Percentiles rank a stretch among this genome's conserved stretches.
Conservation (phyloP, 2,797 vertebrate species). For the Capromys pilorides region DNA sequence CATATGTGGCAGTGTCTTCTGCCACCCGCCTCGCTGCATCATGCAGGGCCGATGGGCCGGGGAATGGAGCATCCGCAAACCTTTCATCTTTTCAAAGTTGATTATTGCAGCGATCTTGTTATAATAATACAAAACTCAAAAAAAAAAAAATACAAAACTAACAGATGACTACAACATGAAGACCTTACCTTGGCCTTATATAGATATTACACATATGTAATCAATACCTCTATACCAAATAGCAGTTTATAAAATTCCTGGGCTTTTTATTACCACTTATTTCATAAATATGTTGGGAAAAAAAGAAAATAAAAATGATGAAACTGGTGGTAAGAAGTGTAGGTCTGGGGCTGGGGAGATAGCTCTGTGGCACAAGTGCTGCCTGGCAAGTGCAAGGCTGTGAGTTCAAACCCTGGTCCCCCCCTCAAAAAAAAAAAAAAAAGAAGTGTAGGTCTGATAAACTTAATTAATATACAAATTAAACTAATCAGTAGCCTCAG, state of each 20-base stretch:
- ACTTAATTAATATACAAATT: conserved; percentile 3
- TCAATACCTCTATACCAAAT: neutral
- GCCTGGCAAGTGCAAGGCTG: no score
- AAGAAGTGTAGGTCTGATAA: conserved; percentile 46
- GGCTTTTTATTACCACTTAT: conserved; percentile 44
- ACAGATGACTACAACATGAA: neutral
- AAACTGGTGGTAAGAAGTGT: conserved; percentile 42
- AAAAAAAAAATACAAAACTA: no score
- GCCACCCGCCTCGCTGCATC: neutral
- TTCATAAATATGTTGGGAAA: conserved; percentile 55
- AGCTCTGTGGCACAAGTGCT: no score
- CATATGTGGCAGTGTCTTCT: neutral
- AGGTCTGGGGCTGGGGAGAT: no score
- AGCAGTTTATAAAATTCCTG: neutral
- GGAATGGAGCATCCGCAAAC: neutral
- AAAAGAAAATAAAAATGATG: conserved; percentile 56
- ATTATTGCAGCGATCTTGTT: neutral
- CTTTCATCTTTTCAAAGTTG: neutral
- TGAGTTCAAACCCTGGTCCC: no score
- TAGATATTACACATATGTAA: neutral
- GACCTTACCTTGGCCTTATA: neutral
- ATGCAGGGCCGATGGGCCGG: no score
- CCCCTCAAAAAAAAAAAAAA: no score
- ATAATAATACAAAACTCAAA: neutral
- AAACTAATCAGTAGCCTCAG: conserved; percentile 41